A percentile compares a stretch with the other conserved stretches of the same genome.
Evolutionary conservation across 2,113 vertebrate species (phyloP).

Genomic region (Ceuthmochares aereus): DNA sequence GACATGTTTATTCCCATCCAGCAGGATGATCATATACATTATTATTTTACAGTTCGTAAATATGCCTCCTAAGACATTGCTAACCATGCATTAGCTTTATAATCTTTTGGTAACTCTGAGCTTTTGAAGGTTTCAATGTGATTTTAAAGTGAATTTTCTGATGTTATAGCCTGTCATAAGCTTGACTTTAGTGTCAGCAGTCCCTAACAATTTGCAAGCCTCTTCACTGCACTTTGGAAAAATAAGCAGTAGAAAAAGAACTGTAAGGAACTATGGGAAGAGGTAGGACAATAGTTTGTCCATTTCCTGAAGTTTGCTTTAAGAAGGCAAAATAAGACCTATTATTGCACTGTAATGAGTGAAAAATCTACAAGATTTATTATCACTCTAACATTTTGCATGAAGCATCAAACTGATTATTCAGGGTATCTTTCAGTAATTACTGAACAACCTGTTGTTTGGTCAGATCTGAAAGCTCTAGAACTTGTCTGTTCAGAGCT

Average conservation of each 20-base stretch:
- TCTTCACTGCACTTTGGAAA: not conserved
- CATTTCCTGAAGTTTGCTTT: not conserved
- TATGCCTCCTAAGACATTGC: not conserved
- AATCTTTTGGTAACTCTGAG: not conserved
- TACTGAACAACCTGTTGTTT: not conserved
- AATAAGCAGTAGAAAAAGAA: not conserved
- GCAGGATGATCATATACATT: not conserved
- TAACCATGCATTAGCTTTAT: not conserved
- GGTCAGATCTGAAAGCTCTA: not conserved
- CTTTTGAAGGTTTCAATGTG: not conserved
- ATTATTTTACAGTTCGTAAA: not conserved
- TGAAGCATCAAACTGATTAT: not conserved
- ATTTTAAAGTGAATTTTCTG: not conserved
- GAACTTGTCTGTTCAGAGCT: not conserved
- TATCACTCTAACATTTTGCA: not conserved
- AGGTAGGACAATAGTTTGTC: not conserved
- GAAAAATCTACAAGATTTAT: not conserved
- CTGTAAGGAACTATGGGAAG: not conserved
- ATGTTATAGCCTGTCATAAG: not conserved
- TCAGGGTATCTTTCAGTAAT: not conserved
- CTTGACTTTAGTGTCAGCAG: not conserved
- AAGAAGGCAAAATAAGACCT: not conserved
- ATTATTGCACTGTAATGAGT: not conserved
- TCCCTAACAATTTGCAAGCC: not conserved
- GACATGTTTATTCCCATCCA: not conserved